These are phyloP conservation scores for Pampus argenteus DNA, from an alignment of 2,797 vertebrate genomes.

Conservation along the genomic window DNA sequence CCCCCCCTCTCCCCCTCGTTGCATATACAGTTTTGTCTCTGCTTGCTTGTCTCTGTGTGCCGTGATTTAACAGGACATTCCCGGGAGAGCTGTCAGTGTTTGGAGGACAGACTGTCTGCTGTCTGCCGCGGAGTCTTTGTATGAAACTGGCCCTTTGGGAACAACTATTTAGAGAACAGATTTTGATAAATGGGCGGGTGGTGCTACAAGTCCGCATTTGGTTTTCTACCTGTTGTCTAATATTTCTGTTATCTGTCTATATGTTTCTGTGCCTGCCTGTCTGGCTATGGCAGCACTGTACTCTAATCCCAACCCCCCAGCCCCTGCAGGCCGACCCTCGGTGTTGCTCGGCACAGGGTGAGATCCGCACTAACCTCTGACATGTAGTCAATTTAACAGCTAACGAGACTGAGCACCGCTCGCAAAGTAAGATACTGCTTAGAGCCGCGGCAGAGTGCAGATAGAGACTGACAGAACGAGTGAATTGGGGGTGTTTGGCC, in stretches of 20 bases:
- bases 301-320: background rate
- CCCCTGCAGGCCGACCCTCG: conserved; percentile 43
- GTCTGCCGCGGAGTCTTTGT: conserved; percentile 59
- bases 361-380: conserved; percentile 68
- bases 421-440: conserved; percentile 53
- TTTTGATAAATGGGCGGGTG: conserved; percentile 65
- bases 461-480: conserved; percentile 39
- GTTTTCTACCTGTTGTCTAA: conserved; percentile 39
- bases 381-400: conserved; percentile 71
- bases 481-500: conserved; percentile 53
- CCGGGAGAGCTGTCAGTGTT: conserved; percentile 66
- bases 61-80: conserved; percentile 63
- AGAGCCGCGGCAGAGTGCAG: conserved; percentile 34
- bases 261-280: conserved; percentile 10
- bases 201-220: conserved; percentile 25
- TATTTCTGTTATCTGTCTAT: conserved; percentile 37
- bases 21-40: conserved; percentile 50
- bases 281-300: background rate
- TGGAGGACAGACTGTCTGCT: conserved; percentile 72
- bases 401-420: conserved; percentile 68
- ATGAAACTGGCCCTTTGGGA: conserved; percentile 61
- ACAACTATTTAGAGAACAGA: conserved; percentile 59
- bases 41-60: conserved; percentile 53
- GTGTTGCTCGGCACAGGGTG: conserved; percentile 15
- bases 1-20: conserved; percentile 15